Percentiles rank a stretch among this genome's conserved stretches.
These are phyloP conservation scores for Phrynocephalus vlangalii DNA, from an alignment of 2,797 vertebrate genomes.

Conservation along the genomic window DNA sequence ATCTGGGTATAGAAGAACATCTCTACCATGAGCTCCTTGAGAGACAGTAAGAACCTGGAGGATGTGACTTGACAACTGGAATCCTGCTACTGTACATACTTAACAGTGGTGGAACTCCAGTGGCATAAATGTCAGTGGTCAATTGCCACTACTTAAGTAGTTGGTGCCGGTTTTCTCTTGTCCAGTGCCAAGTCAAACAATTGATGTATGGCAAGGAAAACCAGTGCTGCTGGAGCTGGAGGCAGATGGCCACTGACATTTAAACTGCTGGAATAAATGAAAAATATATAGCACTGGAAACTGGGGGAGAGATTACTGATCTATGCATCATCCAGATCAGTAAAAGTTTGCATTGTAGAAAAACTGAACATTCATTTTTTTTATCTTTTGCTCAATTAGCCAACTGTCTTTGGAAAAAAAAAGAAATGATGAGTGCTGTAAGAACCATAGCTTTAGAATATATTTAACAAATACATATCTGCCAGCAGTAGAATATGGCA, in stretches of 20 bases:
- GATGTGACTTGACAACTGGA: background rate
- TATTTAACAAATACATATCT: slow-evolving; percentile 24
- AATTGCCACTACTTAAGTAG: no score
- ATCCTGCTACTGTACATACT: no score
- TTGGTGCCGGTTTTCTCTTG: no score
- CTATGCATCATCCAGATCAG: background rate
- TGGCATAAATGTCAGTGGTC: no score
- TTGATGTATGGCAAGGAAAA: no score
- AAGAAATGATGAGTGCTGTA: slow-evolving; percentile 16
- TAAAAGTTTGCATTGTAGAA: background rate
- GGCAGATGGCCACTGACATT: background rate
- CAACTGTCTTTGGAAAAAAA: background rate
- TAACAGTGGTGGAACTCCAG: no score
- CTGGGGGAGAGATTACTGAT: background rate
- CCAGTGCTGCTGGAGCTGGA: no score
- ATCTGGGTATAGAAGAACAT: background rate
- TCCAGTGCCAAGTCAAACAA: no score
- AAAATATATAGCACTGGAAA: background rate
- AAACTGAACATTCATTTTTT: background rate
- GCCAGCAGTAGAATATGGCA: background rate
- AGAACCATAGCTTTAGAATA: background rate
- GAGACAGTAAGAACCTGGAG: background rate
- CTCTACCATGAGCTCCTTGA: background rate
- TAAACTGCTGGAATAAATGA: background rate
- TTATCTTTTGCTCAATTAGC: background rate